A percentile compares a stretch with the other conserved stretches of the same genome.
phyloP scores from a whole-genome alignment of 2,888 invertebrate species.

The Molorchus minor region DNA sequence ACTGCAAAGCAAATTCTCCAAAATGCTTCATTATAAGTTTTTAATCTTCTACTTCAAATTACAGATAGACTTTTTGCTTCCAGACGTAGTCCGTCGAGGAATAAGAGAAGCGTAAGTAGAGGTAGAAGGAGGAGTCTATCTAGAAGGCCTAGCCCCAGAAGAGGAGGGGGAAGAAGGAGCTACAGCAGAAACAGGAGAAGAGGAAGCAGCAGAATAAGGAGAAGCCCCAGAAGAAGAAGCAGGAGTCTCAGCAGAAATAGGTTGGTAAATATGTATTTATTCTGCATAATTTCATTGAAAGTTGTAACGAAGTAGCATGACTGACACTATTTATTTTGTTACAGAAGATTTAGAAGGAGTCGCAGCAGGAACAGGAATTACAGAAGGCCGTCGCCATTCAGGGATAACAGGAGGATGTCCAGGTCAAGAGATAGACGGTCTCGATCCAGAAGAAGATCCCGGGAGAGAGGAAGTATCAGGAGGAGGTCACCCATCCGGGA shows the following conservation, averaged over 20 bases:
- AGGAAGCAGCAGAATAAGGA: conserved; percentile 56
- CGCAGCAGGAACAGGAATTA: conserved; percentile 58
- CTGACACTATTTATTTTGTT: no score
- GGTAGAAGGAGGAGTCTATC: conserved; percentile 54
- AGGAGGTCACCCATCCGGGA: conserved; percentile 59
- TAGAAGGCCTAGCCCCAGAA: conserved; percentile 46
- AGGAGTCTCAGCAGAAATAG: conserved; percentile 56
- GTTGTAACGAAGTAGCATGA: background rate
- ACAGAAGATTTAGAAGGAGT: conserved; percentile 54
- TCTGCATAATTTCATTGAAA: background rate
- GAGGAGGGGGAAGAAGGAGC: conserved; percentile 56
- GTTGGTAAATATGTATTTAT: conserved; percentile 37
- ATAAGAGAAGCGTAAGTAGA: conserved; percentile 55
- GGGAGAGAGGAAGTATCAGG: conserved; percentile 54
- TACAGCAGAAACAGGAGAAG: conserved; percentile 54
- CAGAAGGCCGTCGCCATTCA: conserved; percentile 53
- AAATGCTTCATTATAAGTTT: conserved; percentile 17
- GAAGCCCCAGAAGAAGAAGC: conserved; percentile 60
- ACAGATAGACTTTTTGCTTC: conserved; percentile 48
- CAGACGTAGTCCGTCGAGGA: conserved; percentile 59
- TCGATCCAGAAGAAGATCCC: conserved; percentile 57
- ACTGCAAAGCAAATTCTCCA: background rate
- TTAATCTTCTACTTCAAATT: conserved; percentile 50
- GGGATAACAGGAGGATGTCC: conserved; percentile 51
- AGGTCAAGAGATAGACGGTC: conserved; percentile 60